Conservation (phyloP, 2,888 invertebrate species). For the Meloe dianella region DNA sequence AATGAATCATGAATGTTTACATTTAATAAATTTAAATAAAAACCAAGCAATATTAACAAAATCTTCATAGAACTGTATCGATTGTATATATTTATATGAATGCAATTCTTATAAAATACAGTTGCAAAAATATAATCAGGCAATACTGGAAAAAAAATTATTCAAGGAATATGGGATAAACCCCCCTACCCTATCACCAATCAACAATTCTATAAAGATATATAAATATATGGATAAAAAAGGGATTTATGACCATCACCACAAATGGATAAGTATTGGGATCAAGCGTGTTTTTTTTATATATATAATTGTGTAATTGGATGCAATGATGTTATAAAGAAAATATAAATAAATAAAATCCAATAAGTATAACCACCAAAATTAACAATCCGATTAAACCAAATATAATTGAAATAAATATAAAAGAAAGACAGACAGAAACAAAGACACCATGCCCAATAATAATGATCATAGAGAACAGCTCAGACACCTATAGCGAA, state of each 20-base stretch:
- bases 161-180: not conserved
- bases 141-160: not conserved
- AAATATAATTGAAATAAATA: not conserved
- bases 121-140: conserved; percentile 11
- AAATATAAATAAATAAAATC: not conserved
- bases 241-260: conserved; percentile 6
- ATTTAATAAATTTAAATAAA: not conserved
- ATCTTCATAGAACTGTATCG: not conserved
- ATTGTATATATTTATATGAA: not conserved
- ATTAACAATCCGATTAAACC: conserved; percentile 1
- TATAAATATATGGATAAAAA: too few species aligned
- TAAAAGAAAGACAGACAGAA: conserved; percentile 16
- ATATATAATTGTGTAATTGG: not conserved
- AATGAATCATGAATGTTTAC: too few species aligned
- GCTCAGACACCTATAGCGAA: conserved; percentile 31
- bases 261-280: not conserved
- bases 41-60: not conserved
- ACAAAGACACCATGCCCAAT: conserved; percentile 31
- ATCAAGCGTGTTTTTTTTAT: not conserved
- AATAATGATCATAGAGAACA: too few species aligned
- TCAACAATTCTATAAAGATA: not conserved
- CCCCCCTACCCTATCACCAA: conserved; percentile 9
- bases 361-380: not conserved
- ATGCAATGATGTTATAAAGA: not conserved
- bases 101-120: not conserved